A percentile compares a stretch with the other conserved stretches of the same genome.
Conservation (phyloP, 2,113 vertebrate genomes). For the Periophthalmodon schlosseri region DNA sequence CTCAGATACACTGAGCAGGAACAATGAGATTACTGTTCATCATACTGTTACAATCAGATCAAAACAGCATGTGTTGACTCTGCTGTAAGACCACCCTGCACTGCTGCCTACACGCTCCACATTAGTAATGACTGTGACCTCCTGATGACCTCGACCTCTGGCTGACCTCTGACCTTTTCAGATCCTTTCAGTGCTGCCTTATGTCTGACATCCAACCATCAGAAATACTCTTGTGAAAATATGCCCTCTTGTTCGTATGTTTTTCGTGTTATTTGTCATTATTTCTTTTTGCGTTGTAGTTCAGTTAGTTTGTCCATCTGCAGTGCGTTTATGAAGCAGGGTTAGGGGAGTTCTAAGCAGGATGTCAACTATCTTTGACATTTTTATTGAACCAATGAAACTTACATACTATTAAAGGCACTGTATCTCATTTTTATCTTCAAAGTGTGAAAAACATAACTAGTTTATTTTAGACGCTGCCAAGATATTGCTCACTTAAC, state of each 20-base stretch:
- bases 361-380: no score
- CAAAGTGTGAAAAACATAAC: no score
- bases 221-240: background rate
- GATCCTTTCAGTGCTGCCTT: background rate
- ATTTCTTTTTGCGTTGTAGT: background rate
- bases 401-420: background rate
- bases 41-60: no score
- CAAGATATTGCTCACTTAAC: no score
- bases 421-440: no score
- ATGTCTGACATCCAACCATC: background rate
- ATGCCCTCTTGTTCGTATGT: background rate
- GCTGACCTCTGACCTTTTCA: background rate
- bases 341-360: no score
- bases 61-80: no score
- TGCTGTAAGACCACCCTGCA: no score
- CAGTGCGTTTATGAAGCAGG: no score
- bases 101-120: background rate
- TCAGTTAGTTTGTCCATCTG: background rate
- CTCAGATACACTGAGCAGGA: no score
- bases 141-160: conserved; percentile 22
- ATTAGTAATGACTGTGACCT: conserved; percentile 24
- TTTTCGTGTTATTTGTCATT: background rate
- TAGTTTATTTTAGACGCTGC: no score
- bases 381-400: background rate
- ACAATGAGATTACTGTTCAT: no score